These are phyloP conservation scores for Phylloscopus trochilus DNA, from an alignment of 2,113 vertebrate genomes.

Conservation along the genomic window DNA sequence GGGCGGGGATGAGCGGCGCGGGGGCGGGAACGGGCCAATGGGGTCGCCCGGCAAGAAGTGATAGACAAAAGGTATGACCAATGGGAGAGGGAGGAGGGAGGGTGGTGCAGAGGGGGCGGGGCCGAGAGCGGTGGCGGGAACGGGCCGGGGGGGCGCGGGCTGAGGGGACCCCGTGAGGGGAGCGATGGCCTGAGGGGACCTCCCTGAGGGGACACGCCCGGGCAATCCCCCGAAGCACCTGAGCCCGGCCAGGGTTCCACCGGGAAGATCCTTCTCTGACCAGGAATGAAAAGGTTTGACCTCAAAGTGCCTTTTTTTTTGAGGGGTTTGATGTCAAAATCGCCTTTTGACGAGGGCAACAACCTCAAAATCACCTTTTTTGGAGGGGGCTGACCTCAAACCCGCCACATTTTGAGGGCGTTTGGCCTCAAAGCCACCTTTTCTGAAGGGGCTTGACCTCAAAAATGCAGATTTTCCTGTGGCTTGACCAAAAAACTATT, in stretches of 20 bases:
- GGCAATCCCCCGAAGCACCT: accelerated
- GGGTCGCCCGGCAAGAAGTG: accelerated
- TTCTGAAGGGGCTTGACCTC: background rate
- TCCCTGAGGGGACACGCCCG: background rate
- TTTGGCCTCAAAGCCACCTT: background rate
- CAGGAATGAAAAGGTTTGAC: background rate
- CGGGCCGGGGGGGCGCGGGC: background rate
- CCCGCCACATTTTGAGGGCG: accelerated
- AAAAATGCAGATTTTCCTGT: background rate
- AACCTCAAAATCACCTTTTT: background rate
- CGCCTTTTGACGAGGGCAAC: background rate
- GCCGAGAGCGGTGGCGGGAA: background rate
- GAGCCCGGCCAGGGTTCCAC: background rate
- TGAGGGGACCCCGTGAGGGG: background rate
- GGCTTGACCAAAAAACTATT: background rate
- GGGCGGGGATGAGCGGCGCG: background rate
- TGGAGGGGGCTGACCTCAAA: background rate
- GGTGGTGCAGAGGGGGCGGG: background rate
- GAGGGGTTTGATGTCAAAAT: background rate
- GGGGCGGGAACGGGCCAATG: background rate
- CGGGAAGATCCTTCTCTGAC: background rate
- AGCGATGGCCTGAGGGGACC: background rate
- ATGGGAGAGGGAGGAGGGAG: background rate
- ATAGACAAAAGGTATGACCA: accelerated
- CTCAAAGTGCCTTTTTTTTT: too few relatives aligned